These are phyloP conservation scores for Vannuccia rotundouncinata DNA, from an alignment of 2,888 invertebrate genomes.

Conservation along the genomic window DNA sequence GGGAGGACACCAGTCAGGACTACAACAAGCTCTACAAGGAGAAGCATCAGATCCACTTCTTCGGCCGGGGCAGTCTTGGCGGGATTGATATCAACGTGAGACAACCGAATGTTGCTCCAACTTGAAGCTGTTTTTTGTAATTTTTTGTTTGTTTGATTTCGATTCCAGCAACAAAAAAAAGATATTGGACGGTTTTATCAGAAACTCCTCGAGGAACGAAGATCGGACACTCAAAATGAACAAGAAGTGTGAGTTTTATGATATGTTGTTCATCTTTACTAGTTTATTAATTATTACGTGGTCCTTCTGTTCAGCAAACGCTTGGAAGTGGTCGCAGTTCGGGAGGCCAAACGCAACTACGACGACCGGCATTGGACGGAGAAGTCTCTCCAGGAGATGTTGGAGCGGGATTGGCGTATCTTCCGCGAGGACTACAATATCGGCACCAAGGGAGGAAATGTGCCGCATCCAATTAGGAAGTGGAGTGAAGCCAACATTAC, in stretches of 20 bases:
- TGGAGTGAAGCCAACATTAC: slow-evolving; percentile 92
- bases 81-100: slow-evolving; percentile 84
- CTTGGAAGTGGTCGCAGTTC: slow-evolving; percentile 80
- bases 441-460: slow-evolving; percentile 89
- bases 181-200: slow-evolving; percentile 96
- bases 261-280: slow-evolving; percentile 39
- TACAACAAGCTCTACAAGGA: slow-evolving; percentile 95
- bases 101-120: slow-evolving; percentile 41
- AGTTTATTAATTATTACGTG: slow-evolving; percentile 42
- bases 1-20: slow-evolving; percentile 94
- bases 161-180: slow-evolving; percentile 59
- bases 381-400: slow-evolving; percentile 87
- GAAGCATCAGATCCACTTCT: slow-evolving; percentile 78
- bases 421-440: slow-evolving; percentile 99
- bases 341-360: slow-evolving; percentile 96
- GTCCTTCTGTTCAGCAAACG: slow-evolving; percentile 57
- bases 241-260: slow-evolving; percentile 65
- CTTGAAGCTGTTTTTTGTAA: neutral
- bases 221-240: slow-evolving; percentile 91
- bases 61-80: slow-evolving; percentile 91
- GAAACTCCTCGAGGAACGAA: slow-evolving; percentile 80
- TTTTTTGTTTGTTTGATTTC: slow-evolving; percentile 39
- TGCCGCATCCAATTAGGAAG: slow-evolving; percentile 86
- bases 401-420: slow-evolving; percentile 97
- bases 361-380: slow-evolving; percentile 99